Percentiles rank a stretch among this genome's conserved stretches.
Evolutionary conservation across 2,113 vertebrate genomes (phyloP).

Genomic region (Callipepla californica): DNA sequence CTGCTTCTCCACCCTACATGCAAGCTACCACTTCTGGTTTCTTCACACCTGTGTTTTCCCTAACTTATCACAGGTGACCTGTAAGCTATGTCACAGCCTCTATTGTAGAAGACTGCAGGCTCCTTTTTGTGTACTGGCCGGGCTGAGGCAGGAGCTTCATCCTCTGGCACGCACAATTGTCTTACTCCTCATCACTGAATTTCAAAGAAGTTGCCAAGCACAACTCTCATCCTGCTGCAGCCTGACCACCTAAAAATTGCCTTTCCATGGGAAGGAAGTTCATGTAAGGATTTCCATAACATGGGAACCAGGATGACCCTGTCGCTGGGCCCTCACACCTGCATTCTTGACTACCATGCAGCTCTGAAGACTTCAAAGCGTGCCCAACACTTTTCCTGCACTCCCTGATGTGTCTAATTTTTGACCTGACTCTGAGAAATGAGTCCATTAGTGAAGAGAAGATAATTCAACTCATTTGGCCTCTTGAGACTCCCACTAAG

Average conservation of each 20-base stretch:
- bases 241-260: background rate
- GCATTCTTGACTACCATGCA: background rate
- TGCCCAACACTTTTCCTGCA: background rate
- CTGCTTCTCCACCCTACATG: background rate
- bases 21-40: background rate
- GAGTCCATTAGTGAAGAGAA: background rate
- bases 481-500: background rate
- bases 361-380: background rate
- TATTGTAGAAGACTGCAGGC: background rate
- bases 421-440: conserved; percentile 8
- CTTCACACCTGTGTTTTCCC: background rate
- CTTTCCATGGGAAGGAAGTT: background rate
- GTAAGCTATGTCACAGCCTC: background rate
- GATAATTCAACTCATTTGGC: conserved; percentile 13
- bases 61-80: background rate
- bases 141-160: background rate
- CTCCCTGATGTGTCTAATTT: background rate
- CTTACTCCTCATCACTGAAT: background rate
- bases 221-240: background rate
- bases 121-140: background rate
- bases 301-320: background rate
- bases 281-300: background rate
- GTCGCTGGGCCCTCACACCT: background rate
- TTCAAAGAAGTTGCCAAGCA: background rate
- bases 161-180: background rate